These are phyloP conservation scores for Sporophila hypoxantha DNA, from an alignment of 2,113 vertebrate species.

Conservation along the genomic window DNA sequence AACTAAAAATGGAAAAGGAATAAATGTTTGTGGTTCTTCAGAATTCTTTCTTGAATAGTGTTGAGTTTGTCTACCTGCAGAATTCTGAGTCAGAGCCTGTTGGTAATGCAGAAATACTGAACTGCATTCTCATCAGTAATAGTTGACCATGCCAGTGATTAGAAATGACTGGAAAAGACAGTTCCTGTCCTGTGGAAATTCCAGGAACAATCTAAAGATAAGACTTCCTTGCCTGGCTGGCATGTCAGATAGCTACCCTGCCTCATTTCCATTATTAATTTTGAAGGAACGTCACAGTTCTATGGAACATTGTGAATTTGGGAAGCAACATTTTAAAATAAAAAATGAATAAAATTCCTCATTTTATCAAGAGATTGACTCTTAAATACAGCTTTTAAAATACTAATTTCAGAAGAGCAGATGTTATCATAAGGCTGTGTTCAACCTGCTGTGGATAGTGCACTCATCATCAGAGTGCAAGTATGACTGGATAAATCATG, in stretches of 20 bases:
- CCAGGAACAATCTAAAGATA: background rate
- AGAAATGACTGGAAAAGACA: background rate
- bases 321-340: background rate
- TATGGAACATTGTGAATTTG: background rate
- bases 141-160: background rate
- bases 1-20: background rate
- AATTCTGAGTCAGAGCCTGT: background rate
- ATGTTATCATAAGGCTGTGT: background rate
- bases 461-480: background rate
- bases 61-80: background rate
- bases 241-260: background rate
- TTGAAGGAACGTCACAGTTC: background rate
- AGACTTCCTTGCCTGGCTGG: background rate
- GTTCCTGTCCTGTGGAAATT: background rate
- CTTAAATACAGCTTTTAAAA: background rate
- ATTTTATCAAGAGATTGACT: background rate
- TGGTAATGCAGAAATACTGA: background rate
- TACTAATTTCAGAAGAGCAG: background rate
- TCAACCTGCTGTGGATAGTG: background rate
- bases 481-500: rapidly evolving
- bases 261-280: background rate
- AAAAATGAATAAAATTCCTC: background rate
- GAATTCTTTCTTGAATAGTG: background rate
- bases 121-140: background rate
- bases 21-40: background rate